Percentiles rank a stretch among this genome's conserved stretches.
phyloP scores from a whole-genome alignment of 2,888 invertebrate genomes.

The Omphaloscelis lunosa region DNA sequence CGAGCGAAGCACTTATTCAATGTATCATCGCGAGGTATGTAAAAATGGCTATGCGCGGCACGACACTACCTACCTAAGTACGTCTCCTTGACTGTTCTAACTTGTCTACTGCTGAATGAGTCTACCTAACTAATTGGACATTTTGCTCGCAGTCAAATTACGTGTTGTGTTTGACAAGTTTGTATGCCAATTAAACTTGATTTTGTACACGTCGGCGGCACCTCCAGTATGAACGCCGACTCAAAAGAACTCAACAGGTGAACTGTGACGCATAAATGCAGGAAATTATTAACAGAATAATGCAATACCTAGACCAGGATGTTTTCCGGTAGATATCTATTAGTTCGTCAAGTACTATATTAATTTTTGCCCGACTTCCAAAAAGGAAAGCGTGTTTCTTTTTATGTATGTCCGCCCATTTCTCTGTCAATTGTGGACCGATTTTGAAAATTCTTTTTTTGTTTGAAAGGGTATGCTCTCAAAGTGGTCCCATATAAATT shows the following conservation, averaged over 20 bases:
- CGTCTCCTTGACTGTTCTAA: neutral
- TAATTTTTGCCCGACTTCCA: too few relatives aligned
- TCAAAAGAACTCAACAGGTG: constrained; percentile 3
- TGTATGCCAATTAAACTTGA: constrained; percentile 1
- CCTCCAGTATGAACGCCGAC: neutral
- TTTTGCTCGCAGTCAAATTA: constrained; percentile 5
- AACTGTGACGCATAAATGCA: neutral
- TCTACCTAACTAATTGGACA: constrained; percentile 12
- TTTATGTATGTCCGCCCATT: too few relatives aligned
- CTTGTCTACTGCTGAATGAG: neutral
- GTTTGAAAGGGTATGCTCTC: too few relatives aligned
- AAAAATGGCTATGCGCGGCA: constrained; percentile 1
- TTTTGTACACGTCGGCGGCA: neutral
- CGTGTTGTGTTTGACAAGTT: constrained; percentile 4
- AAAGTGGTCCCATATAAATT: too few relatives aligned
- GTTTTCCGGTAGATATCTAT: constrained; percentile 14
- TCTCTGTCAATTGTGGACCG: too few relatives aligned
- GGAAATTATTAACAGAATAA: constrained; percentile 8
- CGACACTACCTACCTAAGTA: neutral
- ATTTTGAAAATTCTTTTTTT: too few relatives aligned
- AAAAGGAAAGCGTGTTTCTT: too few relatives aligned
- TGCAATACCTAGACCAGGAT: neutral
- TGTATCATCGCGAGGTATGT: constrained; percentile 26
- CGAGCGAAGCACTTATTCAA: constrained; percentile 22
- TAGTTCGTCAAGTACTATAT: constrained; percentile 22